These are phyloP conservation scores for Sciurus niger DNA, from an alignment of 2,113 vertebrate genomes.

Conservation along the genomic window DNA sequence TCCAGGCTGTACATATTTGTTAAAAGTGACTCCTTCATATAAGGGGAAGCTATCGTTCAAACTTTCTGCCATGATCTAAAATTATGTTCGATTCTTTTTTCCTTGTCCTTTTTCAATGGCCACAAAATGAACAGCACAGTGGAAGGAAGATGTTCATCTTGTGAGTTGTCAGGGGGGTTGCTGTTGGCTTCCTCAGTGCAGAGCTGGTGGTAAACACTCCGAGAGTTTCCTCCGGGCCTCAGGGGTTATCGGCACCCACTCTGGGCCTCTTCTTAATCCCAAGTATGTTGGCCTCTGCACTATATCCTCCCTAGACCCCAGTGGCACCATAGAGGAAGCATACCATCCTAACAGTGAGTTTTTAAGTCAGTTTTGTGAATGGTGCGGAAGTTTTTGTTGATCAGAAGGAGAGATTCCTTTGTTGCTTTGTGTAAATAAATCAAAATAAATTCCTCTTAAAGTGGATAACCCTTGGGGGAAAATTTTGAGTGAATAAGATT, in stretches of 20 bases:
- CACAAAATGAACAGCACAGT: neutral
- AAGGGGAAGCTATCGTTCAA: slow-evolving; percentile 22
- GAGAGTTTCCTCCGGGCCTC: neutral
- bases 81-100: neutral
- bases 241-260: slow-evolving; percentile 42
- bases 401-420: slow-evolving; percentile 72
- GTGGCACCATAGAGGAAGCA: slow-evolving; percentile 68
- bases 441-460: slow-evolving; percentile 72
- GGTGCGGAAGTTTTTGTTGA: slow-evolving; percentile 70
- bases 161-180: slow-evolving; percentile 11
- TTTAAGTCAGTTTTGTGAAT: slow-evolving; percentile 70
- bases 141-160: slow-evolving; percentile 66
- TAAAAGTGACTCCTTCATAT: slow-evolving; percentile 25
- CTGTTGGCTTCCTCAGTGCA: slow-evolving; percentile 19
- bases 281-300: neutral
- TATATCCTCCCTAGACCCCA: slow-evolving; percentile 32
- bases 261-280: neutral
- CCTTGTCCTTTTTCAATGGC: neutral
- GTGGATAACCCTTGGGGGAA: neutral
- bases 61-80: slow-evolving; percentile 6
- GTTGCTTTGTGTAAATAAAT: slow-evolving; percentile 76
- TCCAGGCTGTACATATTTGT: neutral
- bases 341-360: slow-evolving; percentile 23
- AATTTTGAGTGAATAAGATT: slow-evolving; percentile 57
- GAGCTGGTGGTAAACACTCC: neutral